Base-by-base conservation (phyloP, 2,797 vertebrate genomes). In the Oreochromis mossambicus region DNA sequence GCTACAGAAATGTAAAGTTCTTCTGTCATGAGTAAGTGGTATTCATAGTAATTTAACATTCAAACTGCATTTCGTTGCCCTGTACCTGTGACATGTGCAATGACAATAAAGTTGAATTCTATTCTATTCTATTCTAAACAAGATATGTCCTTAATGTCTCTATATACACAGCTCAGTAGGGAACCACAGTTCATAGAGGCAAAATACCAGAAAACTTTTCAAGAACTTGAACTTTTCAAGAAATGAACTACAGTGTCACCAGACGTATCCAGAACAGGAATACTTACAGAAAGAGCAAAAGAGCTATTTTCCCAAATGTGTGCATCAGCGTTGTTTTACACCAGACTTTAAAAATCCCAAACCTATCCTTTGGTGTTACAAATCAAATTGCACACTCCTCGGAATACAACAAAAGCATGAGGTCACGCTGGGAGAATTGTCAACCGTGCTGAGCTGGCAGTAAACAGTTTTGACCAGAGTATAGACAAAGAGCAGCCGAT, bases 361-460 rank as follows among this genome's bases (percentile, higher is more conserved):
- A 82, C 43, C 36, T 63, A 24, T 52, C 6, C 24, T 87, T 79
- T 21, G 81, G 78, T 77, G 34, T 79, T 68, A 54, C 70, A 77
- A 82, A 87, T 48, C 41, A 54, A 75, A 86, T 29, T 50, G 38
- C 21, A 80, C 76, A 11, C n/a, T 58, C 63, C 46, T 88, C 5
- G 4, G 48, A 86, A 36, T 85, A 48, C 70, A 88, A 84, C 68
- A 77, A 87, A 86, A 75, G 58, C 79, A 83, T 52, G 81, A 83
- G 66, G 75, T 80, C 61, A 83, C 14, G 34, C 38, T 61, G 76
- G 48, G 81, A 80, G 55, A 82, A 81, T 1, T 8, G 36, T 61
- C 52, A 5, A 32, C 36, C 43, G 11, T 55, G 63, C 46, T 79
- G 86, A 90, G 77, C 58, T 82, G 78, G 70, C 78, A 82, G 77